Percentiles rank a stretch among this genome's conserved stretches.
phyloP scores from a whole-genome alignment of 23 tunicate genomes.

The Ascidia mentula region DNA sequence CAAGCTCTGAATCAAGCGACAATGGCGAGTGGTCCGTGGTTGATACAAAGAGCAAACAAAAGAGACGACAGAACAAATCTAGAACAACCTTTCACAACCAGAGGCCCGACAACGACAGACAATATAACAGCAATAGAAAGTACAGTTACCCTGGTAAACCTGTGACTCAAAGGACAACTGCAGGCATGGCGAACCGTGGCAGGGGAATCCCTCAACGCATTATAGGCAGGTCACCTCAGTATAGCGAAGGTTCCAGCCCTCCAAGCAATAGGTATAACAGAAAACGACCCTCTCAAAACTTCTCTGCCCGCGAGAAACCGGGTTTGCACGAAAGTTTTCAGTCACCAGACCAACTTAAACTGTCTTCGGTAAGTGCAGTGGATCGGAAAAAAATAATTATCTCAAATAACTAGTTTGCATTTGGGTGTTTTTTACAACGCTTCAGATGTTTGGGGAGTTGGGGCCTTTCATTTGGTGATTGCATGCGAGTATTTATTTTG shows the following conservation, averaged over 20 bases:
- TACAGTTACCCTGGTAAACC: not conserved
- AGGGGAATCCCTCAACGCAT: not conserved
- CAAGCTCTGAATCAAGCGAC: not conserved
- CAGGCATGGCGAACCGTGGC: not conserved
- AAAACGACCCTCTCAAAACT: not conserved
- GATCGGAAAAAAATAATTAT: too few species aligned
- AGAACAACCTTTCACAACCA: not conserved
- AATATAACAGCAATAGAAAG: not conserved
- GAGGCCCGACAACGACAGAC: not conserved
- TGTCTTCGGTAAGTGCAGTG: too few species aligned
- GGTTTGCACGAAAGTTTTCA: too few species aligned
- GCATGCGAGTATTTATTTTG: too few species aligned
- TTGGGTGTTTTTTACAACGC: too few species aligned
- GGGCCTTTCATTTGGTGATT: too few species aligned
- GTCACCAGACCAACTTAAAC: too few species aligned
- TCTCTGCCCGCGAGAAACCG: not conserved
- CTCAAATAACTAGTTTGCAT: too few species aligned
- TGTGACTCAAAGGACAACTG: not conserved
- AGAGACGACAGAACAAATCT: not conserved
- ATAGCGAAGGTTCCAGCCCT: not conserved
- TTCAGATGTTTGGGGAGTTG: too few species aligned
- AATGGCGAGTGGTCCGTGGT: conserved; percentile 1
- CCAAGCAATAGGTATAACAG: not conserved
- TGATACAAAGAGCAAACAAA: conserved; percentile 4
- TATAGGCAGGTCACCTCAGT: not conserved